Conservation (phyloP, 2,113 vertebrate genomes). For the Microtus richardsoni region DNA sequence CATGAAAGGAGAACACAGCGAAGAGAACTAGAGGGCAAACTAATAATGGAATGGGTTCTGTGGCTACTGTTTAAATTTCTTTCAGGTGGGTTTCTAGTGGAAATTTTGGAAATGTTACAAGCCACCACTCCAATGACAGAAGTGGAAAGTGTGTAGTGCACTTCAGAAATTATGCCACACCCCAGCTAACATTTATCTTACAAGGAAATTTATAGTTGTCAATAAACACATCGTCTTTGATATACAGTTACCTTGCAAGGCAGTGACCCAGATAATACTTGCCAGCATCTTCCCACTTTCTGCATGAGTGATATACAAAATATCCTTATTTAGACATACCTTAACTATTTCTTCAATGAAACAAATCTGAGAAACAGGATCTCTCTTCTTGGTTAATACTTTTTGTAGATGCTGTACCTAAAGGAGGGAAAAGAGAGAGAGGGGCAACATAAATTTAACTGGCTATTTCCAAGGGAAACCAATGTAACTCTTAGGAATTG, state of each 20-base stretch:
- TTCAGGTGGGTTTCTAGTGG: background rate
- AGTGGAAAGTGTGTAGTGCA: background rate
- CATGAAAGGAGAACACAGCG: background rate
- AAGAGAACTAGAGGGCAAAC: background rate
- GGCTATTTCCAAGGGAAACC: conserved; percentile 19
- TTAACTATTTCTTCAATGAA: conserved; percentile 98
- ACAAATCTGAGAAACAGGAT: conserved; percentile 97
- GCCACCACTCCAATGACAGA: background rate
- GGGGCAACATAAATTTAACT: background rate
- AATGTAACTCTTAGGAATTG: background rate
- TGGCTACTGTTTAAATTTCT: background rate
- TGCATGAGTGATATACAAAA: conserved; percentile 16
- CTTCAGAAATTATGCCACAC: conserved; percentile 51
- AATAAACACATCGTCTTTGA: conserved; percentile 2
- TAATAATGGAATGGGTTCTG: conserved; percentile 17
- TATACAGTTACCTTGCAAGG: background rate
- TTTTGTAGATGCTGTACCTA: conserved; percentile 98
- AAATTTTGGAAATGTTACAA: conserved; percentile 26
- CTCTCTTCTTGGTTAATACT: conserved; percentile 96
- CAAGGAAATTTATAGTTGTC: background rate
- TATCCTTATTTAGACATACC: conserved; percentile 85
- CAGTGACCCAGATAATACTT: background rate
- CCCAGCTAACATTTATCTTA: background rate
- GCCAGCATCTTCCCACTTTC: background rate
- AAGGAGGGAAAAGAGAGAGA: background rate